phyloP scores from a whole-genome alignment of 2,113 vertebrate genomes.

The Corythornis madagascariensis region DNA sequence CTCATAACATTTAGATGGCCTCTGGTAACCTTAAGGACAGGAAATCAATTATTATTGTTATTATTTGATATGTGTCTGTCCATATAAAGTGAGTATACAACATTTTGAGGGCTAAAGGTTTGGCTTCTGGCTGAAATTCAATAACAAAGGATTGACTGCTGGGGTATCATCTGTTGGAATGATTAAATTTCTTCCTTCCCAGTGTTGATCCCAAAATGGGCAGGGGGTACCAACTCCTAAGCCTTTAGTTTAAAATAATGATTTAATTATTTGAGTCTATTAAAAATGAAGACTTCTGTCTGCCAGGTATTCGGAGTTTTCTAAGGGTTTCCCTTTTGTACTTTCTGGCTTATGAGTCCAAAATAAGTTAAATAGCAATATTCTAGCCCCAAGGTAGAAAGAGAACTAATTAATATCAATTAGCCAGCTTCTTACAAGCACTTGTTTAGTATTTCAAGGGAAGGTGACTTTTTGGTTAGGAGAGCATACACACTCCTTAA shows the following conservation, averaged over 20 bases:
- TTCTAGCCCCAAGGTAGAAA: neutral
- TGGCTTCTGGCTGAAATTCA: neutral
- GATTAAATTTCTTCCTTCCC: neutral
- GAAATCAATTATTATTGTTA: slow-evolving; percentile 10
- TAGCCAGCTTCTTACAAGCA: neutral
- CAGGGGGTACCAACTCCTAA: neutral
- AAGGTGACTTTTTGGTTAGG: neutral
- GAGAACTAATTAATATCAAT: neutral
- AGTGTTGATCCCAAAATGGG: neutral
- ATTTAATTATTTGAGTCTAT: neutral
- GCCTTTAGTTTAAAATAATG: neutral
- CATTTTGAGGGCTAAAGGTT: neutral
- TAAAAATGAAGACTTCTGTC: neutral
- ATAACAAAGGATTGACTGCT: neutral
- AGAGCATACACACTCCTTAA: neutral
- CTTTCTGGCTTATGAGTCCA: neutral
- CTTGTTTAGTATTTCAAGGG: neutral
- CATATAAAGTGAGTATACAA: neutral
- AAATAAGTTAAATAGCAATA: neutral
- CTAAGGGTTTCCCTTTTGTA: neutral
- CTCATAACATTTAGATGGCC: neutral
- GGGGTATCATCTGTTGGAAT: neutral
- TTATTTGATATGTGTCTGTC: neutral
- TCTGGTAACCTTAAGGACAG: neutral
- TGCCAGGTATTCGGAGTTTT: neutral